Evolutionary conservation across 1,140 invertebrate genomes (phyloP), one percentile per base, ranked within the genome.

Genomic region (Tetranychus urticae): DNA sequence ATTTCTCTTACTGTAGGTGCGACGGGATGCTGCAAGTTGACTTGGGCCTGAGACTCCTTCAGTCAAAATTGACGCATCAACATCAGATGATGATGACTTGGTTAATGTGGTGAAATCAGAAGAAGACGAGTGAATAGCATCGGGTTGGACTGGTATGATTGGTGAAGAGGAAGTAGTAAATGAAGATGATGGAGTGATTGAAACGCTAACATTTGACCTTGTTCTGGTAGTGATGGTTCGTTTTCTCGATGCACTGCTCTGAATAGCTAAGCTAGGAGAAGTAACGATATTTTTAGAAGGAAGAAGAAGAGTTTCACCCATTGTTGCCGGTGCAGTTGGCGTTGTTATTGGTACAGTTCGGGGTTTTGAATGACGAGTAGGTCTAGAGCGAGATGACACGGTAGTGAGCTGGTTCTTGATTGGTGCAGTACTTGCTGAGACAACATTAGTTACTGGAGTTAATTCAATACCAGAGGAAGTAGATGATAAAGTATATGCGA

Each of bases 1-100:
- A 8, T 37, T 56, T 37, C 58, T 62, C 33, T 58, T 57, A 34
- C 61, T 62, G 42, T 62, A 62, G 12, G 61, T 62, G 35, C 61
- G 52, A 12, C 56, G 14, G 8, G 61, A 62, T 10, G 61, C 39
- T 14, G 61, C 55, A 14, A 62, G 56, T 50, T 57, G 61, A 62
- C 56, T 62, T 3, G 39, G 55, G 35, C 42, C 55, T 1, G 55
- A 36, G 47, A n/a, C 39, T 47, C 33, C 35, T 45, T 58, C 45
- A 3, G 37, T 55, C 35, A 46, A 56, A 31, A 52, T 52, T 52
- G 33, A 61, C 4, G 45, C n/a, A 14, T n/a, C 42, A 12, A 12
- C 10, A 6, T 42, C 39, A 10, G 23, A 35, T 13, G 37, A 5
- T 36, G 35, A n/a, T 36, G 55, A 37, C n/a, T 56, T 56, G 7